phyloP scores from a whole-genome alignment of 92 coral and sea anemone genomes.

The Bergia puertoricense region DNA sequence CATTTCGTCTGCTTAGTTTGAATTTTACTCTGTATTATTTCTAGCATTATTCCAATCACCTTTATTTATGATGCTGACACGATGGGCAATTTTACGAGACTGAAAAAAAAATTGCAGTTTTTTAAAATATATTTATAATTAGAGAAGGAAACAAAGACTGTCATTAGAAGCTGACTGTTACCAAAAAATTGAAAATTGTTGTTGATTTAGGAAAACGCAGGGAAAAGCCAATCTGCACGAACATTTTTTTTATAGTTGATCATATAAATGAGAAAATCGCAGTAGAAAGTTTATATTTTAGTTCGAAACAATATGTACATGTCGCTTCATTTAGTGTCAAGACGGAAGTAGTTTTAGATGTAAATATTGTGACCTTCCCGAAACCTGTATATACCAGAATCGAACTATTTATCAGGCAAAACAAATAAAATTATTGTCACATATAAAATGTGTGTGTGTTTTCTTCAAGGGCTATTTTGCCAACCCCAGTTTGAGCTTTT shows the following conservation, averaged over 20 bases:
- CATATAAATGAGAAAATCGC: not conserved
- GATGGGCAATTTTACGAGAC: not conserved
- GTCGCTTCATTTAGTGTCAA: not conserved
- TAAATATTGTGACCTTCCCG: not conserved
- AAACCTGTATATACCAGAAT: conserved; percentile 15
- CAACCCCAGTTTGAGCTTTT: not conserved
- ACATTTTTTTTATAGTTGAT: not conserved
- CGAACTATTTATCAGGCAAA: not conserved
- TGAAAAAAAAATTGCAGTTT: not conserved
- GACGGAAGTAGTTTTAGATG: conserved; percentile 3
- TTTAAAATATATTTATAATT: not conserved
- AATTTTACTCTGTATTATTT: not conserved
- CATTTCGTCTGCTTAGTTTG: not conserved
- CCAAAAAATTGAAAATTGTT: not conserved
- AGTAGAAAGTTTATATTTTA: not conserved
- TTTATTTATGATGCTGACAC: not conserved
- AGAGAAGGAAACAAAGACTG: not conserved
- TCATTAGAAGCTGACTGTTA: not conserved
- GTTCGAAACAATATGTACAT: not conserved
- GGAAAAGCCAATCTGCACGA: not conserved
- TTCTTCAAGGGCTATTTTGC: not conserved
- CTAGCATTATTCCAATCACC: not conserved
- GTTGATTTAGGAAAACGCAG: not conserved
- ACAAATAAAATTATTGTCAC: conserved; percentile 13
- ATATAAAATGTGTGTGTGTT: not conserved